Conservation (phyloP, 2,113 vertebrate species). For the Syngnathus floridae region DNA sequence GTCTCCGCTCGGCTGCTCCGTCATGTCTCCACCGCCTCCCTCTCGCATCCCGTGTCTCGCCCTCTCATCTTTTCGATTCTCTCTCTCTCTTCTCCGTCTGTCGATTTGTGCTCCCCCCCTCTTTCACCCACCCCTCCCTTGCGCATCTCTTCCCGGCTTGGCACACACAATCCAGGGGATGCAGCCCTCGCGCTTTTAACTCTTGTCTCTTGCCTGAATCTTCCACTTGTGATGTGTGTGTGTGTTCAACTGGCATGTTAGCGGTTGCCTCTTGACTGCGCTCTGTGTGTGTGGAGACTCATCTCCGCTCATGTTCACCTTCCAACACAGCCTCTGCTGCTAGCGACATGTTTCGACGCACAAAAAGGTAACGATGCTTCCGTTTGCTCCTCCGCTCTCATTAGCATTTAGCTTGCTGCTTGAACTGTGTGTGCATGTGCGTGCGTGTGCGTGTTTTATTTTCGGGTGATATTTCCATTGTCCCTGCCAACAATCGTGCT, state of each 20-base stretch:
- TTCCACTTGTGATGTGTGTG: background rate
- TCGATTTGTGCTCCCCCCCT: constrained; percentile 4
- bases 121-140: constrained; percentile 21
- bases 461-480: constrained; percentile 46
- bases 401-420: constrained; percentile 38
- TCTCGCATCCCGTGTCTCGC: background rate
- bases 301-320: constrained; percentile 58
- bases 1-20: constrained; percentile 8
- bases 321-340: constrained; percentile 51
- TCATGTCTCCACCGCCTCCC: constrained; percentile 2
- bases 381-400: constrained; percentile 37
- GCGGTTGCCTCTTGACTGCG: constrained; percentile 61
- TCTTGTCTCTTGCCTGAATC: constrained; percentile 18
- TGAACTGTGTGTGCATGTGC: background rate
- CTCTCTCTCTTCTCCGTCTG: constrained; percentile 7
- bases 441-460: background rate
- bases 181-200: constrained; percentile 38
- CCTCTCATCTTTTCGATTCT: background rate
- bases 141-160: constrained; percentile 62
- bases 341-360: constrained; percentile 78
- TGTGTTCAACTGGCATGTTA: constrained; percentile 53
- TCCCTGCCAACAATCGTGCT: constrained; percentile 48
- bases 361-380: constrained; percentile 71
- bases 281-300: constrained; percentile 31
- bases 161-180: constrained; percentile 61